Evolutionary conservation across 2,113 vertebrate genomes (phyloP).

Genomic region (Perca flavescens): DNA sequence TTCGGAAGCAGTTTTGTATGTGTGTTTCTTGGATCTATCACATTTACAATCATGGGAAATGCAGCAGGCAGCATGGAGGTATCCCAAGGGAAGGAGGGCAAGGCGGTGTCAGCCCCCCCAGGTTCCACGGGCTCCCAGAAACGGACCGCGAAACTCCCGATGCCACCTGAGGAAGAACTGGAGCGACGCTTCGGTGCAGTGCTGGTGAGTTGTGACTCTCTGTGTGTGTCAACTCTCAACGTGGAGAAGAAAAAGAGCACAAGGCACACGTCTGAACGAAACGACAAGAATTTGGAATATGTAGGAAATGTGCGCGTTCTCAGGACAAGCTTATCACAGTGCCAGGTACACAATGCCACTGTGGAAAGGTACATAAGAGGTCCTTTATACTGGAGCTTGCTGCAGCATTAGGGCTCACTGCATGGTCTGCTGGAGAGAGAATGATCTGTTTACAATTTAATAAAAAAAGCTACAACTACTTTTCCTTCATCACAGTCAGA

Average conservation of each 20-base stretch:
- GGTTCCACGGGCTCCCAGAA: constrained; percentile 61
- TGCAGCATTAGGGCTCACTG: constrained; percentile 35
- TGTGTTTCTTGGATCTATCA: constrained; percentile 27
- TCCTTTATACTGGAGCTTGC: constrained; percentile 61
- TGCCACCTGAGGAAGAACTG: constrained; percentile 88
- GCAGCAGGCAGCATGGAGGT: constrained; percentile 87
- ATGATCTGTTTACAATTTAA: constrained; percentile 27
- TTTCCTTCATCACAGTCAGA: not conserved
- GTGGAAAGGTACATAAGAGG: constrained; percentile 56
- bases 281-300: constrained; percentile 67
- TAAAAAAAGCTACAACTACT: not conserved
- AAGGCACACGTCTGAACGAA: constrained; percentile 24
- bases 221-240: constrained; percentile 11
- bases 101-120: constrained; percentile 10
- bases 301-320: constrained; percentile 61
- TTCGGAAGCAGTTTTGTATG: not conserved
- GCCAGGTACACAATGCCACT: constrained; percentile 58
- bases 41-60: constrained; percentile 41
- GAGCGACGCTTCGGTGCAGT: constrained; percentile 88
- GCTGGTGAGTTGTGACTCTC: constrained; percentile 84
- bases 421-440: constrained; percentile 9
- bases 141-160: constrained; percentile 82
- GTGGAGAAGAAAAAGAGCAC: not conserved
- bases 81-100: constrained; percentile 72
- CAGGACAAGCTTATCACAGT: constrained; percentile 54